Conservation (phyloP, 2,888 invertebrate genomes). For the Drosophila silvestris region DNA sequence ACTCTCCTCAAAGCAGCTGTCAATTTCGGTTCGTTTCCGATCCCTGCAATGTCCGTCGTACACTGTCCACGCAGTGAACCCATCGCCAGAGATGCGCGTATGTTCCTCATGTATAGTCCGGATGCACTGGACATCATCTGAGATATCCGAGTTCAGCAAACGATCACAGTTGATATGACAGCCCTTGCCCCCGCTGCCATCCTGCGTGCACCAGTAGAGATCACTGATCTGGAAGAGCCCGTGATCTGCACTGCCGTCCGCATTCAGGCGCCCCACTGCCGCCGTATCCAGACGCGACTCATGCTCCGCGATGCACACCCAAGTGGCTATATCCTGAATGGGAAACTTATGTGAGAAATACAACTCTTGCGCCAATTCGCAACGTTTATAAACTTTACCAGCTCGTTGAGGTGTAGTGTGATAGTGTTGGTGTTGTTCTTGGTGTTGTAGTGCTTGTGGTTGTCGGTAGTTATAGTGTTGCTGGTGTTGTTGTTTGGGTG, state of each 20-base stretch:
- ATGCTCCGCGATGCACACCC: slow-evolving; percentile 91
- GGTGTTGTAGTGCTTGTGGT: slow-evolving; percentile 23
- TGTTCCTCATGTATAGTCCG: slow-evolving; percentile 89
- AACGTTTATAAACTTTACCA: slow-evolving; percentile 88
- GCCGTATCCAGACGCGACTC: slow-evolving; percentile 90
- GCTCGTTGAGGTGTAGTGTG: slow-evolving; percentile 51
- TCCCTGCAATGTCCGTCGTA: slow-evolving; percentile 88
- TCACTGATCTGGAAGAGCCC: slow-evolving; percentile 91
- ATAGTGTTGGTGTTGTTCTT: slow-evolving; percentile 41
- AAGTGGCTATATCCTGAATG: slow-evolving; percentile 87
- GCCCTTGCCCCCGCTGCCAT: slow-evolving; percentile 86
- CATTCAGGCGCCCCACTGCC: slow-evolving; percentile 86
- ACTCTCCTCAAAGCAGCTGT: slow-evolving; percentile 69
- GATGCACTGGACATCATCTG: slow-evolving; percentile 88
- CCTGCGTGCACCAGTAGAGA: slow-evolving; percentile 89
- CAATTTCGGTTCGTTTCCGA: slow-evolving; percentile 77
- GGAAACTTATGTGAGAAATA: slow-evolving; percentile 86
- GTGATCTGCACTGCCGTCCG: slow-evolving; percentile 88
- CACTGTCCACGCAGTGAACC: slow-evolving; percentile 91
- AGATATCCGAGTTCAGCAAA: slow-evolving; percentile 89
- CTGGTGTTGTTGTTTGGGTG: slow-evolving; percentile 38
- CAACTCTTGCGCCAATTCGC: slow-evolving; percentile 90
- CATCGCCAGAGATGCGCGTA: slow-evolving; percentile 89
- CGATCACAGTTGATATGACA: slow-evolving; percentile 88
- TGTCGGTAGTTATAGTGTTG: slow-evolving; percentile 31